Evolutionary conservation across 2,888 invertebrate genomes (phyloP), one percentile per base, ranked within the genome.

Genomic region (Scaptomyza cyrtandrae): DNA sequence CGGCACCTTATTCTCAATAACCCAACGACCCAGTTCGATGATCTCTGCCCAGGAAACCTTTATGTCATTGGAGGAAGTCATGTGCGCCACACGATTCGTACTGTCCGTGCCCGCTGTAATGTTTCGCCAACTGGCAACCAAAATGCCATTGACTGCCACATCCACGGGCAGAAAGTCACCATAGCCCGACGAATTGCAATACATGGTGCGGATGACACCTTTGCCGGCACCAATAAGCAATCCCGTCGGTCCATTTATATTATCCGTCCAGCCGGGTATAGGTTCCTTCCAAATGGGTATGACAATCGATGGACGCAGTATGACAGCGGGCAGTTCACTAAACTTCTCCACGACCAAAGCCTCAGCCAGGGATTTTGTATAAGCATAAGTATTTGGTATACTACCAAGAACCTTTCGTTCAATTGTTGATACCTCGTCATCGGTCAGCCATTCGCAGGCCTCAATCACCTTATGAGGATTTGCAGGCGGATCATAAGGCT

Each of bases 321-420:
- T 95, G 58, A 96, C 93, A 0, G 95, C 93, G 0, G 98, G 98
- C 7, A 99, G 92, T 29, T 95, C 93, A 2, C 93, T 92, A 92
- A 96, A 96, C 50, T 96, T 95, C 87, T 97, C 96, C 0, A 95
- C 95, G 0, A 97, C 95, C 63, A 98, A 89, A 13, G 95, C 94
- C 92, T 99, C 98, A 0, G 97, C 96, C 13, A 99, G 92, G 0
- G 98, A 96, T 93, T 99, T 99, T 0, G 98, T 98, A 90, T 96
- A 98, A 0, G 98, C 86, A 60, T 97, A 86, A 5, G 87, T 88
- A 27, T 86, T 86, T 6, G 85, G 85, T 53, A 86, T 88, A n/a
- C 84, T 77, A 0, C 85, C 81, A 37, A 95, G 92, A 65, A 97
- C 93, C 80, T 95, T 95, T 46, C 94, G 93, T 43, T 95, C 94